A percentile compares a stretch with the other conserved stretches of the same genome.
phyloP scores from a whole-genome alignment of 2,797 vertebrate genomes.

The Crocodylus rhombifer region DNA sequence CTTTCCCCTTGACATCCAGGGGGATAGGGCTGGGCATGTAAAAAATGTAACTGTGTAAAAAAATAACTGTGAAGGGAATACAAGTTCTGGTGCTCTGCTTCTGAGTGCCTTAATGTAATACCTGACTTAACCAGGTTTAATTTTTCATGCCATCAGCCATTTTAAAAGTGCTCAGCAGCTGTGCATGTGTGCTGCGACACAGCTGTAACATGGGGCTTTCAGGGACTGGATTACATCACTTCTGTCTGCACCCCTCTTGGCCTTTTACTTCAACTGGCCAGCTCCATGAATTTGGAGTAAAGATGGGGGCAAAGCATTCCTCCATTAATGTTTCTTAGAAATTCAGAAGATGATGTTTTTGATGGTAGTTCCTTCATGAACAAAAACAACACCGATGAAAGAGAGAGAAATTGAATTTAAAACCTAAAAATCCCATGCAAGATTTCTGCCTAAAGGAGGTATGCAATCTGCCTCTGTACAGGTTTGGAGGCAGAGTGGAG shows the following conservation, averaged over 20 bases:
- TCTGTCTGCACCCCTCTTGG: neutral
- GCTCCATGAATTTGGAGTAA: neutral
- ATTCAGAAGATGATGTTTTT: neutral
- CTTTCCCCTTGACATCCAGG: too few relatives aligned
- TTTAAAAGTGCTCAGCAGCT: too few relatives aligned
- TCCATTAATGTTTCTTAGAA: neutral
- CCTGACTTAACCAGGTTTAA: too few relatives aligned
- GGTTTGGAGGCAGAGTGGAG: neutral
- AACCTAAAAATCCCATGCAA: neutral
- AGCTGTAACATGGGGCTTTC: too few relatives aligned
- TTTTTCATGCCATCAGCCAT: too few relatives aligned
- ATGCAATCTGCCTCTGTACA: neutral
- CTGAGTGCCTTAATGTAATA: too few relatives aligned
- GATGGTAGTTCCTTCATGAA: neutral
- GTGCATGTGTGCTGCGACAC: too few relatives aligned
- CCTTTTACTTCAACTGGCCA: neutral
- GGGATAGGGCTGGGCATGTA: too few relatives aligned
- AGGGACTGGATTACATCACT: too few relatives aligned
- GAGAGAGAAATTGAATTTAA: neutral
- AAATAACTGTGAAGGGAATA: too few relatives aligned
- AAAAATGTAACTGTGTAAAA: too few relatives aligned
- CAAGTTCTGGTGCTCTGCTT: too few relatives aligned
- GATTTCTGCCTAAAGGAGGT: neutral
- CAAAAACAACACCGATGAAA: neutral
- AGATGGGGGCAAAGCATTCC: neutral